Percentiles rank a stretch among this genome's conserved stretches.
Conservation (phyloP, 2,888 invertebrate species). For the Mesopsocus fuscifrons region DNA sequence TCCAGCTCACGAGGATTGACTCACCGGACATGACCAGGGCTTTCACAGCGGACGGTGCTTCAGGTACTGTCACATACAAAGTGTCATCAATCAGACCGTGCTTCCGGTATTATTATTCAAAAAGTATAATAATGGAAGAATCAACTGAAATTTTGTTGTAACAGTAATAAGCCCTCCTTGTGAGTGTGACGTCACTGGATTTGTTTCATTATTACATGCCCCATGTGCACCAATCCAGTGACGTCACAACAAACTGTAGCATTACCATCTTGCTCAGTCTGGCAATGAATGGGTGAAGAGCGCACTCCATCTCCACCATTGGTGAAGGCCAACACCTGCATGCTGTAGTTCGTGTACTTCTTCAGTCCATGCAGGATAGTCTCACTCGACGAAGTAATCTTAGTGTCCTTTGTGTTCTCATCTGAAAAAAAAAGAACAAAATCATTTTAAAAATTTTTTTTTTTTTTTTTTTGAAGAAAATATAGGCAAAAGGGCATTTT, state of each 20-base stretch:
- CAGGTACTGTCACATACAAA: slow-evolving; percentile 52
- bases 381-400: slow-evolving; percentile 81
- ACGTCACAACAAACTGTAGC: too few relatives aligned
- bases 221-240: too few relatives aligned
- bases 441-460: too few relatives aligned
- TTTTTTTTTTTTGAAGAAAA: too few relatives aligned
- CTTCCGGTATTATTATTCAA: too few relatives aligned
- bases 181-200: too few relatives aligned
- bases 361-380: slow-evolving; percentile 84
- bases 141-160: too few relatives aligned
- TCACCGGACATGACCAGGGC: slow-evolving; percentile 81
- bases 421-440: slow-evolving; percentile 30
- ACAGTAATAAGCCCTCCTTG: too few relatives aligned
- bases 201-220: too few relatives aligned
- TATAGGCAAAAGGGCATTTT: too few relatives aligned
- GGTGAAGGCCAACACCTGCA: slow-evolving; percentile 89
- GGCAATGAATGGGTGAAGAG: slow-evolving; percentile 71
- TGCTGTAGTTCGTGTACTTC: slow-evolving; percentile 91
- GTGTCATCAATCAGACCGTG: slow-evolving; percentile 7
- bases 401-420: slow-evolving; percentile 77
- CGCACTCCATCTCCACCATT: slow-evolving; percentile 90
- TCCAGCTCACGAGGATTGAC: slow-evolving; percentile 86
- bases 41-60: slow-evolving; percentile 82
- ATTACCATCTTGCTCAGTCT: slow-evolving; percentile 90
- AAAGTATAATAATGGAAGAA: too few relatives aligned